A percentile compares a stretch with the other conserved stretches of the same genome.
phyloP scores from a whole-genome alignment of 1,140 invertebrate species.

The Acromyrmex echinatior region DNA sequence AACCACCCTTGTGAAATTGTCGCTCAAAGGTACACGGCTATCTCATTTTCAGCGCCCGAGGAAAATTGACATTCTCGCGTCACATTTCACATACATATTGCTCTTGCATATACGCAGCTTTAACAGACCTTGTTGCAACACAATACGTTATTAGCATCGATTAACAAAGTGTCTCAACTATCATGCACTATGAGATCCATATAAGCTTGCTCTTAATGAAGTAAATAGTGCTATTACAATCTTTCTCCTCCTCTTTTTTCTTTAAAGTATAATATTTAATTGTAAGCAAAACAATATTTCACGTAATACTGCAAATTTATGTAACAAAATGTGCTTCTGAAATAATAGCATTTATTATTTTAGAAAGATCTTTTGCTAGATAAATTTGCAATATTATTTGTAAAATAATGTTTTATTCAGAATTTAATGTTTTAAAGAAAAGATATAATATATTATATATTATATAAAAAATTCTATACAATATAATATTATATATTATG shows the following conservation, averaged over 20 bases:
- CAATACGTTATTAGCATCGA: conserved; percentile 46
- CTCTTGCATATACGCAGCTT: neutral
- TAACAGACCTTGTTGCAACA: conserved; percentile 31
- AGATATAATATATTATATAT: too few relatives aligned
- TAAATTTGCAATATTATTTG: too few relatives aligned
- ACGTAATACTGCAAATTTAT: neutral
- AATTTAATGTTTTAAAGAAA: too few relatives aligned
- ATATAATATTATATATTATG: neutral
- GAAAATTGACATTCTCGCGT: conserved; percentile 45
- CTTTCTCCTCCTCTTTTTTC: neutral
- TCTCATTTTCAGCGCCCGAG: conserved; percentile 3
- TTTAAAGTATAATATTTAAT: neutral
- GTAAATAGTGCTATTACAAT: neutral
- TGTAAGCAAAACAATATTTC: neutral
- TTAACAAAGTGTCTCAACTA: conserved; percentile 48
- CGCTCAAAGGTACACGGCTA: conserved; percentile 39
- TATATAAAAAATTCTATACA: neutral
- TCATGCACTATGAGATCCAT: neutral
- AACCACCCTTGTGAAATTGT: conserved; percentile 33
- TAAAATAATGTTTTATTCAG: too few relatives aligned
- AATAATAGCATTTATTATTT: neutral
- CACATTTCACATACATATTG: conserved; percentile 46
- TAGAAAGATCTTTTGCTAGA: too few relatives aligned
- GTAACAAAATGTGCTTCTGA: neutral
- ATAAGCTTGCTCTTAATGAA: conserved; percentile 7